Evolutionary conservation across 2,797 vertebrate genomes (phyloP), one percentile per base, ranked within the genome.

Genomic region (Microctenopoma lineatum): DNA sequence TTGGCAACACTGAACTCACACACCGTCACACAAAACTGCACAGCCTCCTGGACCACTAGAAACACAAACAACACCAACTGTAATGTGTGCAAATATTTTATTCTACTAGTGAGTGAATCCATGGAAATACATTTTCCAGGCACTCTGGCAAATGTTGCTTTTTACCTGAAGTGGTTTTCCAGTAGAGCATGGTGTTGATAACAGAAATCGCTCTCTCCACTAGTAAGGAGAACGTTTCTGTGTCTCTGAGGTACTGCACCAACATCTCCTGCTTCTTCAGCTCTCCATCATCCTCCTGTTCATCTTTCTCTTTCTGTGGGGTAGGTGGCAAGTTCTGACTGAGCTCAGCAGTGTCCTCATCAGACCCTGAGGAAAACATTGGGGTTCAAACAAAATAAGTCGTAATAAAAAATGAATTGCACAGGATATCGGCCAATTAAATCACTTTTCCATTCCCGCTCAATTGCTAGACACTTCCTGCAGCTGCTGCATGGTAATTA

Each of bases 11-110:
- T 93, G 83, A 99, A 99, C 85, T 98, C 93, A 0, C 95, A 96
- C 0, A 96, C 97, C 0, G 94, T 95, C 85, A 99, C 97, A 65
- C 97, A 99, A 89, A 99, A 99, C 85, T 98, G 96, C 73, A 99
- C 96, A 1, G 96, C 95, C 89, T 99, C 97, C 89, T 97, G 98
- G n/a, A 98, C 97, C 86, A 99, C 98, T 99, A 84, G 46, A 77
- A 66, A 61, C 11, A 70, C 47, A 80, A n/a, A 72, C 36, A 27
- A 59, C 29, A 13, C 29, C 10, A 11, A 7, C 6, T 41, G 14
- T 39, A 34, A 34, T 1, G 45, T n/a, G 5, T 57, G 21, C 51
- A 45, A 27, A 45, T 12, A 15, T 7, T 2, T 3, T 2, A 46
- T 25, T 6, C 67, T 18, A 26, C 41, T 53, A 3, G 0, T 16